Conservation (phyloP, 2,888 invertebrate genomes). For the Neoaliturus tenellus region DNA sequence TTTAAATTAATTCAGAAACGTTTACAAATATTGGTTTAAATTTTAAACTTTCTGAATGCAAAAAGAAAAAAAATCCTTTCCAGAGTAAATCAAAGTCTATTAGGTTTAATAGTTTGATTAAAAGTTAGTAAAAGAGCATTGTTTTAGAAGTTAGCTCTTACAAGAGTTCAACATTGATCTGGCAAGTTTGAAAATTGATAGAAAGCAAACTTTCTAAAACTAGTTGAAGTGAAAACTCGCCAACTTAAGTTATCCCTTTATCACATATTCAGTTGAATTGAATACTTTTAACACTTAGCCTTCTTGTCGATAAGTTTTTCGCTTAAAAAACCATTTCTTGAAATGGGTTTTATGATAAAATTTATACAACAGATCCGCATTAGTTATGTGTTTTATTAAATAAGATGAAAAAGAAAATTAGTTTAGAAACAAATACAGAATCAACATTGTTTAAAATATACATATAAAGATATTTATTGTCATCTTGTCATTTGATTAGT, state of each 20-base stretch:
- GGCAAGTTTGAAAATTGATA: conserved; percentile 19
- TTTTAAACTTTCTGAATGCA: neutral
- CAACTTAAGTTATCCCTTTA: neutral
- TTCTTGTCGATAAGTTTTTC: neutral
- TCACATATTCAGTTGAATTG: neutral
- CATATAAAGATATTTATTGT: too few species aligned
- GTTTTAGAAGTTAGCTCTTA: conserved; percentile 4
- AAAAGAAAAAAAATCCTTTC: neutral
- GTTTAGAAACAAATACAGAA: too few species aligned
- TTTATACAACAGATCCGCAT: too few species aligned
- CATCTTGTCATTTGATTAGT: too few species aligned
- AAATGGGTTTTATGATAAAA: too few species aligned
- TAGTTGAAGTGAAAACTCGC: neutral
- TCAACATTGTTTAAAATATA: too few species aligned
- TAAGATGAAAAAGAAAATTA: too few species aligned
- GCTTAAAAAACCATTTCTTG: neutral
- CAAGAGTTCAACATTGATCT: conserved; percentile 14
- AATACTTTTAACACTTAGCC: neutral
- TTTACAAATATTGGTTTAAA: neutral
- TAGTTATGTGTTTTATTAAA: too few species aligned
- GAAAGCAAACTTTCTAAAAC: conserved; percentile 7
- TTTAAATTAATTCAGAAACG: too few species aligned
- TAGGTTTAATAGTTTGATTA: neutral
- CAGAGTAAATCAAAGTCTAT: neutral
- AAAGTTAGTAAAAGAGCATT: neutral